Base-by-base conservation (phyloP, 2,113 vertebrate genomes). In the Melanocharis versteri region DNA sequence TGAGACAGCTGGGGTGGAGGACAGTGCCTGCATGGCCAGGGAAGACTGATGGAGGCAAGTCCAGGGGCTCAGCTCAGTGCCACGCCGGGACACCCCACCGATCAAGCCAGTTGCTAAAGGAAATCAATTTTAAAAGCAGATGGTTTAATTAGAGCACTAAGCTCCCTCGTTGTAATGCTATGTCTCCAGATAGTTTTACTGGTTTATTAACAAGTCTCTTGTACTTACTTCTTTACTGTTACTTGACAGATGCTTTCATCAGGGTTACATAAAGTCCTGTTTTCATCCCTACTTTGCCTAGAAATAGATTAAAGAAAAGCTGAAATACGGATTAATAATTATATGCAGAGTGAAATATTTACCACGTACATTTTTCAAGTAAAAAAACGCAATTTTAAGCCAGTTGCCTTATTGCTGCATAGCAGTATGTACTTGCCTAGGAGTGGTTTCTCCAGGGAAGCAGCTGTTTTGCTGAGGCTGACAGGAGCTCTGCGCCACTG, bases 171-270 rank as follows among this genome's bases (percentile, higher is more conserved):
- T 48, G 42, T 61, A 61, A 61, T 37, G 21, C 75, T 33, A 15
- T 26, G 28, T 76, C 82, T 93, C 57, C 50, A 40, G 94, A 51
- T 88, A 80, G 20, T 93, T 87, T 84, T 66, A 51, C 72, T 81
- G 14, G 78, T 84, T 94, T 85, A 90, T 95, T 95, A 94, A 73
- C 70, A 86, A 88, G 70, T 27, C 62, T 72, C 31, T 79, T 3
- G 2, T 45, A 81, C 47, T 89, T 81, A 22, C 35, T 91, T 73
- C 51, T 93, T 88, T 77, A 75, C 58, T 13, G 0, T 60, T 85
- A 16, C 42, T 76, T 90, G 94, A 85, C 88, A 94, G 85, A 93
- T 90, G 92, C 90, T 96, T 95, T 90, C 70, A 93, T 82, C 61
- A 53, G 11, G 47, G 47, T 94, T 90, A 76, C 45, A 80, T 65